phyloP scores from a whole-genome alignment of 2,888 invertebrate species.

The Agapetus fuscipes region DNA sequence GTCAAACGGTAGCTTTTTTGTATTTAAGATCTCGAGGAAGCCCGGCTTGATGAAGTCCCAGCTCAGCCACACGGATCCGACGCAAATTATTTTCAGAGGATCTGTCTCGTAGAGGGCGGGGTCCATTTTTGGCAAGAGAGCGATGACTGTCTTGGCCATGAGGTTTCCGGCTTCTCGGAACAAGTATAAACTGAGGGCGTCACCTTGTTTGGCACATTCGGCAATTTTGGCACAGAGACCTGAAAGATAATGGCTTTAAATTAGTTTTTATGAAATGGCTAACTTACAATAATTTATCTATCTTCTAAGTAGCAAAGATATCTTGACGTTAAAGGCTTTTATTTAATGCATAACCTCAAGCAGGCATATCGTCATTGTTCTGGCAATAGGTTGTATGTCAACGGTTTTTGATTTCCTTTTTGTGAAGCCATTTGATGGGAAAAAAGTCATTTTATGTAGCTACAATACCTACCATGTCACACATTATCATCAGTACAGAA shows the following conservation, averaged over 20 bases:
- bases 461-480: no score
- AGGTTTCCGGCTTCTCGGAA: slow-evolving; percentile 60
- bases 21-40: slow-evolving; percentile 47
- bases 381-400: no score
- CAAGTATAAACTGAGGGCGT: slow-evolving; percentile 58
- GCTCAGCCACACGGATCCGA: slow-evolving; percentile 93
- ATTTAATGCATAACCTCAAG: no score
- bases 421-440: no score
- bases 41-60: slow-evolving; percentile 74
- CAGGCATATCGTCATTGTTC: no score
- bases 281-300: background rate
- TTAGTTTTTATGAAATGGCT: background rate
- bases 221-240: slow-evolving; percentile 66
- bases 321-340: no score
- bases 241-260: slow-evolving; percentile 24
- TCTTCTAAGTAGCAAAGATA: no score
- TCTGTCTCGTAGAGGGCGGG: slow-evolving; percentile 35
- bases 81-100: slow-evolving; percentile 68
- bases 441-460: no score
- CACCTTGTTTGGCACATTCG: slow-evolving; percentile 57
- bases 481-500: no score
- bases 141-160: slow-evolving; percentile 57
- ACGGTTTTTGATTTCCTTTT: no score
- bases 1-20: slow-evolving; percentile 36
- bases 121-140: slow-evolving; percentile 52